Percentiles rank a stretch among this genome's conserved stretches.
These are phyloP conservation scores for Eupristina koningsbergeri DNA, from an alignment of 1,140 invertebrate species.

Conservation along the genomic window DNA sequence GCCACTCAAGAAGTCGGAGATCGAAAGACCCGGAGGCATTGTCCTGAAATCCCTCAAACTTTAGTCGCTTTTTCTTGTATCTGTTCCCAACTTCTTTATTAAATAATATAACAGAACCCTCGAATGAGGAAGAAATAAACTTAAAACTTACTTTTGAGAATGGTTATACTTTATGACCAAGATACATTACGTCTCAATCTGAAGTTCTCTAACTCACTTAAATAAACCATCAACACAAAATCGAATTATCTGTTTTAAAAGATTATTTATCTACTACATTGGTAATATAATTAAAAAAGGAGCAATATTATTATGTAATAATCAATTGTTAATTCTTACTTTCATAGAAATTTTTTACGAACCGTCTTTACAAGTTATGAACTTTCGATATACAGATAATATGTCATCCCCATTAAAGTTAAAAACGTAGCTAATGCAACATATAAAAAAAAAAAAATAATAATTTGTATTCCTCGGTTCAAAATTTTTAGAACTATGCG, in stretches of 20 bases:
- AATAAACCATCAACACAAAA: too few species aligned
- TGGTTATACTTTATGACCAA: neutral
- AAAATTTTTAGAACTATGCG: too few species aligned
- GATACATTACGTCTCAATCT: neutral
- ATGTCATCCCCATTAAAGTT: too few species aligned
- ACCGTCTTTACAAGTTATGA: neutral
- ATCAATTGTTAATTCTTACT: neutral
- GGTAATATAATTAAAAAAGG: too few species aligned
- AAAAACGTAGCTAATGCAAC: too few species aligned
- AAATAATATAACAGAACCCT: neutral
- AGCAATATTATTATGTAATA: too few species aligned
- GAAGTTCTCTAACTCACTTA: neutral
- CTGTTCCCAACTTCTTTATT: neutral
- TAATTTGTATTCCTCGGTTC: neutral
- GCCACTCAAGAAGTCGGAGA: slow-evolving; percentile 43
- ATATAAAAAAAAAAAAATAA: too few species aligned
- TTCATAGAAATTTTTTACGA: neutral
- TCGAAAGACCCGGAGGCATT: slow-evolving; percentile 40
- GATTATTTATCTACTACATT: too few species aligned
- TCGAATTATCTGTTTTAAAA: too few species aligned
- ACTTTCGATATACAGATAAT: neutral
- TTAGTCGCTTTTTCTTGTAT: neutral
- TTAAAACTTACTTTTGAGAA: neutral
- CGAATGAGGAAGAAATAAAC: neutral
- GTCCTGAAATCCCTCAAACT: slow-evolving; percentile 21